These are phyloP conservation scores for Prunella fulvescens DNA, from an alignment of 2,113 vertebrate species.

Conservation along the genomic window DNA sequence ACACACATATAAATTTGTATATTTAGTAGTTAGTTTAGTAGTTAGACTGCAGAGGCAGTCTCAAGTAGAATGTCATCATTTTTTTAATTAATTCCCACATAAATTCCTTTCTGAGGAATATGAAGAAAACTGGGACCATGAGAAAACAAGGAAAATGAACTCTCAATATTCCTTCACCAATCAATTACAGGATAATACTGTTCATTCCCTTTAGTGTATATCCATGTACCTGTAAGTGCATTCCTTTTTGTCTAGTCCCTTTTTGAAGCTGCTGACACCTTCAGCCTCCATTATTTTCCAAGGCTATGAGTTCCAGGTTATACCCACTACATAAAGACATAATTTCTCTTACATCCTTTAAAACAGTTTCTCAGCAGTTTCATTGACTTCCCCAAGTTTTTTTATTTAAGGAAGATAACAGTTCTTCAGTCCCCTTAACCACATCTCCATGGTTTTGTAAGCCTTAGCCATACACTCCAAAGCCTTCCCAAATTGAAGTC, in stretches of 20 bases:
- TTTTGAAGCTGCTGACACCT: neutral
- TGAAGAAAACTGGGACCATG: neutral
- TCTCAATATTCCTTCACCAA: neutral
- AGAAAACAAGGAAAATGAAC: neutral
- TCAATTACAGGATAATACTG: neutral
- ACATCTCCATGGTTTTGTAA: neutral
- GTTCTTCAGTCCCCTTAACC: neutral
- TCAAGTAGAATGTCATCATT: neutral
- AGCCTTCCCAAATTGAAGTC: neutral
- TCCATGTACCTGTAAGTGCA: neutral
- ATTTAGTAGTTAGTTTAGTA: neutral
- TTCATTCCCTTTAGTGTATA: neutral
- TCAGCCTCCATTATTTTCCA: neutral
- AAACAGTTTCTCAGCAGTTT: neutral
- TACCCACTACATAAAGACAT: neutral
- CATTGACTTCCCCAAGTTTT: neutral
- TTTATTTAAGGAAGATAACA: neutral
- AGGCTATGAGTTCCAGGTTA: neutral
- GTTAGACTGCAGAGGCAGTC: neutral
- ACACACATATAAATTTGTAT: accelerated
- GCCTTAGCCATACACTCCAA: neutral
- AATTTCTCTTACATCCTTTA: neutral
- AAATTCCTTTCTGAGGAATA: neutral
- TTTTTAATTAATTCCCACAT: neutral
- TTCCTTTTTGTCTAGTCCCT: neutral